These are phyloP conservation scores for Amblyraja radiata DNA, from an alignment of 2,797 vertebrate genomes.

Conservation along the genomic window DNA sequence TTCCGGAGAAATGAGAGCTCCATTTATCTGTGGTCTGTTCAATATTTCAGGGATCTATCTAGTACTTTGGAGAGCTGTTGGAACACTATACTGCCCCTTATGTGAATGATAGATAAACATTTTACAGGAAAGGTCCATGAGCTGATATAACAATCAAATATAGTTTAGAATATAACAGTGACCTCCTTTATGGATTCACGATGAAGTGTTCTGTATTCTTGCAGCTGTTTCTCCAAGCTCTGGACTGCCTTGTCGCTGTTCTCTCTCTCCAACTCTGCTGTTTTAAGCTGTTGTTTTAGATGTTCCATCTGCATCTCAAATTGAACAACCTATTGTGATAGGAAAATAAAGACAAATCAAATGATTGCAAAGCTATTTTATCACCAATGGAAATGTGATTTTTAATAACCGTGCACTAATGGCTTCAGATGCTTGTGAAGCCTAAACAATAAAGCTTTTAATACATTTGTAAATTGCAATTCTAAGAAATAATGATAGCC, in stretches of 20 bases:
- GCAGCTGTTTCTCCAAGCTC: constrained; percentile 30
- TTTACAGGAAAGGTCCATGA: background rate
- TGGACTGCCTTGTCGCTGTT: constrained; percentile 2
- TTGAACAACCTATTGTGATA: constrained; percentile 21
- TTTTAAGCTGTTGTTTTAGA: constrained; percentile 7
- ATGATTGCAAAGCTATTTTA: background rate
- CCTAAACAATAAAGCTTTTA: constrained; percentile 16
- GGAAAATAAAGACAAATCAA: background rate
- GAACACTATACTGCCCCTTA: background rate
- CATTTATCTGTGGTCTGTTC: background rate
- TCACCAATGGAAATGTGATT: background rate
- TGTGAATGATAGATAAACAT: background rate
- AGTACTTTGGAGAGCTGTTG: background rate
- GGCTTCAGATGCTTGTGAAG: background rate
- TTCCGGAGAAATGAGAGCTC: background rate
- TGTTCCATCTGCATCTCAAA: constrained; percentile 33
- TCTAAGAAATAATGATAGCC: background rate
- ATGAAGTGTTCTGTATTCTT: constrained; percentile 26
- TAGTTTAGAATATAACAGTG: background rate
- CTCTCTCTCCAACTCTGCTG: background rate
- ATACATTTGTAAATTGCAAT: background rate
- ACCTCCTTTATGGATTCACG: background rate
- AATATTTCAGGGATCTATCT: background rate
- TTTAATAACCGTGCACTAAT: background rate
- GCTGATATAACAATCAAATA: background rate